Percentiles rank a stretch among this genome's conserved stretches.
Conservation (phyloP, 1,140 invertebrate species). For the Drosophila mojavensis region DNA sequence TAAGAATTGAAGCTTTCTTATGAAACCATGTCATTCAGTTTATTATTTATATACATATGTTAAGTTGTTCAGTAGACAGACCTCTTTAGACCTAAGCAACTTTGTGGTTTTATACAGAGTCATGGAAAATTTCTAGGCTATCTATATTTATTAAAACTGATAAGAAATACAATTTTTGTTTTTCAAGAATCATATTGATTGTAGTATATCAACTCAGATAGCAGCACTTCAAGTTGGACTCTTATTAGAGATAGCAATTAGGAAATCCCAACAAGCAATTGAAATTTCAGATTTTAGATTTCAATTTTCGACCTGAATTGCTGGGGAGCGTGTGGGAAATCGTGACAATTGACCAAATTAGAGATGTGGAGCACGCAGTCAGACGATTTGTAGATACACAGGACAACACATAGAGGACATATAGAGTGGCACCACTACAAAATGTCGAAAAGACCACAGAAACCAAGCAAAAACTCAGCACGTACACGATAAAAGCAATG, state of each 20-base stretch:
- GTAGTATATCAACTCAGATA: no score
- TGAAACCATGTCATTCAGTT: no score
- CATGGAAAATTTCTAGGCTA: no score
- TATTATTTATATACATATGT: no score
- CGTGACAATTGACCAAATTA: slow-evolving; percentile 76
- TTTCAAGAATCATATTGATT: background rate
- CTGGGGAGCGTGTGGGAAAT: background rate
- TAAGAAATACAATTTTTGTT: background rate
- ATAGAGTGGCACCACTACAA: slow-evolving; percentile 28
- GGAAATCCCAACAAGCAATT: background rate
- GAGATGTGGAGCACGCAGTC: slow-evolving; percentile 40
- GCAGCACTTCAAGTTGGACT: background rate
- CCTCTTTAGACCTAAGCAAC: no score
- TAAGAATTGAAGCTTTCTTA: no score
- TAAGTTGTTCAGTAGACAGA: no score
- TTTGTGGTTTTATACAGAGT: no score
- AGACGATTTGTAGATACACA: slow-evolving; percentile 7
- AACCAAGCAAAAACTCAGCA: slow-evolving; percentile 28
- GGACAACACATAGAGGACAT: slow-evolving; percentile 3
- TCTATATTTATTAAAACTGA: background rate
- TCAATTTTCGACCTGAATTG: slow-evolving; percentile 4
- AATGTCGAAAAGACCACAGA: slow-evolving; percentile 35
- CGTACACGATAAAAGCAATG: slow-evolving; percentile 48
- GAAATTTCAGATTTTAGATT: background rate
- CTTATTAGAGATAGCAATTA: background rate